A percentile compares a stretch with the other conserved stretches of the same genome.
phyloP scores from a whole-genome alignment of 2,888 invertebrate species.

The Ypsolopha sequella region DNA sequence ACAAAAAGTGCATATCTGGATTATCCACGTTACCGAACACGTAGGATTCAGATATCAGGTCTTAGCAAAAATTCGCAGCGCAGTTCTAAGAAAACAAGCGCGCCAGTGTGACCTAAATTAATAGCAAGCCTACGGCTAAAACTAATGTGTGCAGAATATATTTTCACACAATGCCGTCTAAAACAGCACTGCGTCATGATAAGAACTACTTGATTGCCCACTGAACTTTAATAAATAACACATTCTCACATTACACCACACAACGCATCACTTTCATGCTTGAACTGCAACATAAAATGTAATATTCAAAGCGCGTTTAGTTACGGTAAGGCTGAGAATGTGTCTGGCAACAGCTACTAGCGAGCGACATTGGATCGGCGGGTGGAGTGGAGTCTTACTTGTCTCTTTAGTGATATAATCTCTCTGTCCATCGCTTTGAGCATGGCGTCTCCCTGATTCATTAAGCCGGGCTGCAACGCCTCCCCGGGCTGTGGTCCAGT shows the following conservation, averaged over 20 bases:
- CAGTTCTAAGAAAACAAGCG: background rate
- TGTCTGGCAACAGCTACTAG: constrained; percentile 39
- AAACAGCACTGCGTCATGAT: constrained; percentile 21
- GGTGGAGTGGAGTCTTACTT: constrained; percentile 79
- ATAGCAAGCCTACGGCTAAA: constrained; percentile 2
- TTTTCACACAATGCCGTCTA: constrained; percentile 15
- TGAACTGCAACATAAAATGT: background rate
- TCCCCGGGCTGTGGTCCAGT: constrained; percentile 77
- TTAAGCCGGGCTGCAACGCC: constrained; percentile 54
- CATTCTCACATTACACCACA: constrained; percentile 54
- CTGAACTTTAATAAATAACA: constrained; percentile 18
- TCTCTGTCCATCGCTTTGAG: constrained; percentile 94
- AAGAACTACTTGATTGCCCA: constrained; percentile 21
- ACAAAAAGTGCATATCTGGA: constrained; percentile 53
- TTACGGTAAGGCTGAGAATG: constrained; percentile 40
- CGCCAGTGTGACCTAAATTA: background rate
- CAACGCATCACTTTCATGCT: constrained; percentile 19
- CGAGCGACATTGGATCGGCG: constrained; percentile 17
- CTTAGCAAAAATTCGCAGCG: background rate
- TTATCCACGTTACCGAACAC: constrained; percentile 36
- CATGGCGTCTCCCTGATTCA: constrained; percentile 83
- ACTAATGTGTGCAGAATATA: constrained; percentile 58
- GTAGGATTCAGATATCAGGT: background rate
- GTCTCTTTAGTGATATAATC: constrained; percentile 93
- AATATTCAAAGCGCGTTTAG: background rate